phyloP scores from a whole-genome alignment of 1,140 invertebrate species.

The Apis florea region DNA sequence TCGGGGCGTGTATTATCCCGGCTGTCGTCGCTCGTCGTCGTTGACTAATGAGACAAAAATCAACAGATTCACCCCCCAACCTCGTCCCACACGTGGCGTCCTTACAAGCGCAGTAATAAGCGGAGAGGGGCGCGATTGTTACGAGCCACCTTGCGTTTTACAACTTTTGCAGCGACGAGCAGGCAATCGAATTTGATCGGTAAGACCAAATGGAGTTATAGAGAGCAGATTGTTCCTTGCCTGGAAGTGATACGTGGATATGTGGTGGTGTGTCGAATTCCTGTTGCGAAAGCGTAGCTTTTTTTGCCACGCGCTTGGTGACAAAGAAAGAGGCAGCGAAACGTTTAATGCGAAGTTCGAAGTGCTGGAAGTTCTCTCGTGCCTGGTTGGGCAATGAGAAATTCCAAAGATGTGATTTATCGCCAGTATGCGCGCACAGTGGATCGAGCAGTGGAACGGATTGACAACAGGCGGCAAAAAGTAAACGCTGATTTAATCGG shows the following conservation, averaged over 20 bases:
- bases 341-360: too few species aligned
- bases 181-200: neutral
- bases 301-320: too few species aligned
- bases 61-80: slow-evolving; percentile 17
- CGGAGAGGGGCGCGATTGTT: neutral
- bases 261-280: neutral
- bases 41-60: slow-evolving; percentile 57
- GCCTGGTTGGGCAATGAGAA: too few species aligned
- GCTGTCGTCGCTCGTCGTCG: slow-evolving; percentile 47
- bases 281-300: neutral
- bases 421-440: too few species aligned
- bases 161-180: neutral
- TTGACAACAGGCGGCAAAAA: too few species aligned
- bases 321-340: too few species aligned
- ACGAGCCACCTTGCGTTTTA: slow-evolving; percentile 1
- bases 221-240: too few species aligned
- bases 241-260: too few species aligned
- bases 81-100: slow-evolving; percentile 24
- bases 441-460: too few species aligned
- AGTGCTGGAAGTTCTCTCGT: too few species aligned
- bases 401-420: too few species aligned
- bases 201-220: neutral
- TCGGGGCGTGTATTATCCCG: slow-evolving; percentile 52
- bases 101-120: slow-evolving; percentile 31
- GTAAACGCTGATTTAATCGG: neutral